Evolutionary conservation across 2,888 invertebrate species (phyloP).

Genomic region (Caenorhabditis angaria): DNA sequence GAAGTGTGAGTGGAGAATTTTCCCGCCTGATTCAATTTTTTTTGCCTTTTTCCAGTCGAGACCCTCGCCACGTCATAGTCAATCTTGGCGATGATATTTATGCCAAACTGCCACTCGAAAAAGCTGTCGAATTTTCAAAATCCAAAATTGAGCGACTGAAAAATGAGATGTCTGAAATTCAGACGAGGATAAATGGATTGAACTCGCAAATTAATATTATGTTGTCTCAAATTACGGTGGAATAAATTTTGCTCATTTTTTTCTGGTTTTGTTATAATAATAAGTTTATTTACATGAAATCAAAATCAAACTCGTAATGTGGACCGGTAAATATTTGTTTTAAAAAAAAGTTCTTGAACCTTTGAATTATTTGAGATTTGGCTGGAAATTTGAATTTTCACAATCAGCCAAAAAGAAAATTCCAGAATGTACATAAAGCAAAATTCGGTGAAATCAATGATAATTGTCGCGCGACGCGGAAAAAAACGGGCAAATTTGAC

Average conservation of each 20-base stretch:
- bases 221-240: not conserved
- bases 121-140: constrained; percentile 40
- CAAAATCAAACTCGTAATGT: too few species aligned
- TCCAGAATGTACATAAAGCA: constrained; percentile 25
- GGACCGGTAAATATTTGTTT: not conserved
- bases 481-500: constrained; percentile 19
- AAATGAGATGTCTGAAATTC: not conserved
- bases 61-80: constrained; percentile 44
- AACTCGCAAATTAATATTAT: constrained; percentile 12
- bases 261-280: too few species aligned
- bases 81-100: constrained; percentile 40
- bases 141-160: constrained; percentile 28
- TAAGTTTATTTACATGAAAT: too few species aligned
- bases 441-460: constrained; percentile 32
- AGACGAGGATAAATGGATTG: constrained; percentile 11
- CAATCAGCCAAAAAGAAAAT: too few species aligned
- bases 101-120: constrained; percentile 36
- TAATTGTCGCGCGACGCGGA: constrained; percentile 32
- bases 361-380: not conserved
- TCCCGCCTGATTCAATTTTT: not conserved
- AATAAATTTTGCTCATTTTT: not conserved
- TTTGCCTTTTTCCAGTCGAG: constrained; percentile 31
- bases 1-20: constrained; percentile 33
- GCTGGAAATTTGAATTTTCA: too few species aligned
- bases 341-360: not conserved